Conservation (phyloP, 2,888 invertebrate species). For the Mesorhabditis sp. region DNA sequence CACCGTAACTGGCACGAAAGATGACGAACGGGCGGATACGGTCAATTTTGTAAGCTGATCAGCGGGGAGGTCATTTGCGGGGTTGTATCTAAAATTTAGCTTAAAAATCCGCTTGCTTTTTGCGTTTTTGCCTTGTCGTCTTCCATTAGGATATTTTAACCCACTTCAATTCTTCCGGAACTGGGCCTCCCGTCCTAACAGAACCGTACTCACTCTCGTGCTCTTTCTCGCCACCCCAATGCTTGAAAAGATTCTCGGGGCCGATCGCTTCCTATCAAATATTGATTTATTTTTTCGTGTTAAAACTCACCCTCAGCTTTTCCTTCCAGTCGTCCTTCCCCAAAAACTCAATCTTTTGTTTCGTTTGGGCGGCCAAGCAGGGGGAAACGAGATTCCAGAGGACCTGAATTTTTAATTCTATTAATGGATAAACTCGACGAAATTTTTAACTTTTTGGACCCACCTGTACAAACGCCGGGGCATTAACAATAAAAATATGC, state of each 20-base stretch:
- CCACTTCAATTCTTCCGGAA: constrained; percentile 38
- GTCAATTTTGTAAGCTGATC: constrained; percentile 38
- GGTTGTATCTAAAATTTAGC: constrained; percentile 32
- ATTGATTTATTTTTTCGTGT: constrained; percentile 9
- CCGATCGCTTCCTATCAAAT: constrained; percentile 41
- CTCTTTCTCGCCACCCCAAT: constrained; percentile 48
- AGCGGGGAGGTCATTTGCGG: constrained; percentile 33
- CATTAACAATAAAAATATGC: constrained; percentile 45
- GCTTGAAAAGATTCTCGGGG: constrained; percentile 43
- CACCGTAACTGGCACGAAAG: constrained; percentile 38
- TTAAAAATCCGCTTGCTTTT: not conserved
- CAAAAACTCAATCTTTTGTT: constrained; percentile 49
- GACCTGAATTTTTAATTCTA: constrained; percentile 17
- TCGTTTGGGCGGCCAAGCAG: constrained; percentile 47
- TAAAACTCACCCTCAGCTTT: constrained; percentile 27
- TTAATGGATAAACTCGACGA: not conserved
- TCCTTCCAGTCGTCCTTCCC: constrained; percentile 47
- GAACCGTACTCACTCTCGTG: constrained; percentile 42
- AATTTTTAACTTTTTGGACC: not conserved
- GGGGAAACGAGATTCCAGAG: constrained; percentile 48
- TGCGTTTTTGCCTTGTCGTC: not conserved
- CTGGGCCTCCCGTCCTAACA: constrained; percentile 50
- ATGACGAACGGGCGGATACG: constrained; percentile 35
- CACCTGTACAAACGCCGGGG: constrained; percentile 47
- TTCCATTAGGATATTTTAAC: not conserved